A percentile compares a stretch with the other conserved stretches of the same genome.
Conservation (phyloP, 2,113 vertebrate species). For the Dendropsophus ebraccatus region DNA sequence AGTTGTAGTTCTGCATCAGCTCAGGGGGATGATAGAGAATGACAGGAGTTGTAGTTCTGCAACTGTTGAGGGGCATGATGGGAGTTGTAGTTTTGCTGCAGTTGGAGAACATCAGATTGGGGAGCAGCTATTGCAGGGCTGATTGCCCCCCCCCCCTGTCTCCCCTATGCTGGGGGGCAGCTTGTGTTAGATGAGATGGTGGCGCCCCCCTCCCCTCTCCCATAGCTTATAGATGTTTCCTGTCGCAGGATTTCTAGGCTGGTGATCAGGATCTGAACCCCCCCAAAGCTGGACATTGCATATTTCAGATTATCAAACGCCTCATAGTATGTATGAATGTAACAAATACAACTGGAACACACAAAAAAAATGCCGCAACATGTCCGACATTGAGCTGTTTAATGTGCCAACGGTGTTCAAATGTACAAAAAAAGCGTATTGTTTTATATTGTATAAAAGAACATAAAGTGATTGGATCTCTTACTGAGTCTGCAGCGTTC, state of each 20-base stretch:
- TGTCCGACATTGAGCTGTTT: conserved; percentile 63
- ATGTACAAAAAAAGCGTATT: conserved; percentile 70
- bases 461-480: conserved; percentile 60
- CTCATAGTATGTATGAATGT: conserved; percentile 64
- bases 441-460: conserved; percentile 75
- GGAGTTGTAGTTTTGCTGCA: no score
- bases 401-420: conserved; percentile 80
- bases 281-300: conserved; percentile 41
- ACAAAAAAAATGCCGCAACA: conserved; percentile 47
- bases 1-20: no score
- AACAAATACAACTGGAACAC: conserved; percentile 62
- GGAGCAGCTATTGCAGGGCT: not conserved
- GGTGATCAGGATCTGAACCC: conserved; percentile 71
- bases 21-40: no score
- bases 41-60: no score
- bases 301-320: conserved; percentile 39
- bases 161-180: not conserved
- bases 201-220: not conserved
- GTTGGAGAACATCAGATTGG: no score
- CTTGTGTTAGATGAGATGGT: not conserved
- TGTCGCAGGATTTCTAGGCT: not conserved
- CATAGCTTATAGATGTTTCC: not conserved
- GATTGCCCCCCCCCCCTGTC: not conserved
- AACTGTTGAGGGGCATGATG: no score
- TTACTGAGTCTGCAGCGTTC: not conserved